A percentile compares a stretch with the other conserved stretches of the same genome.
Evolutionary conservation across 2,888 invertebrate genomes (phyloP).

Genomic region (Chloromyia formosa): DNA sequence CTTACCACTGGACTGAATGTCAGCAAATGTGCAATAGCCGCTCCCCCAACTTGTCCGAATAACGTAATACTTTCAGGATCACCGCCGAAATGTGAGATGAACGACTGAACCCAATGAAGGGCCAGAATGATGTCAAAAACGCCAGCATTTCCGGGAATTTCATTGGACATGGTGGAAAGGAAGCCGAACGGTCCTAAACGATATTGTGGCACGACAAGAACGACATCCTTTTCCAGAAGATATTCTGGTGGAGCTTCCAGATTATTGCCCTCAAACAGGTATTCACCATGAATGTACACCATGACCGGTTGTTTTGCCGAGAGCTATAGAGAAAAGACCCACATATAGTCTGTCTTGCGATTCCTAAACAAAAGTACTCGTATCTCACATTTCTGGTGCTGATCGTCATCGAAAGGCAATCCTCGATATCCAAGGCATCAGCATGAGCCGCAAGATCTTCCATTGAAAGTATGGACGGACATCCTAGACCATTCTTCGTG

Average conservation of each 20-base stretch:
- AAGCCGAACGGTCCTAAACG: slow-evolving; percentile 67
- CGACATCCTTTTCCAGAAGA: slow-evolving; percentile 64
- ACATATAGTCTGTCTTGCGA: no score
- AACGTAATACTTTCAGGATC: slow-evolving; percentile 65
- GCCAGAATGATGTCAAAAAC: slow-evolving; percentile 66
- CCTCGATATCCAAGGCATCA: slow-evolving; percentile 57
- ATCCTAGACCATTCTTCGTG: slow-evolving; percentile 58
- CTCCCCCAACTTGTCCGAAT: slow-evolving; percentile 68
- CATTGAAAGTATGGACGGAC: slow-evolving; percentile 57
- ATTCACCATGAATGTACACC: slow-evolving; percentile 64
- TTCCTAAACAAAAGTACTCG: no score
- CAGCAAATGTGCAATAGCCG: slow-evolving; percentile 64
- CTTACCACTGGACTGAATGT: slow-evolving; percentile 62
- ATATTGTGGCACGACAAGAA: slow-evolving; percentile 66
- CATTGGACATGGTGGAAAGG: slow-evolving; percentile 65
- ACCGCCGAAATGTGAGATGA: slow-evolving; percentile 67
- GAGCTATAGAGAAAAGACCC: not conserved
- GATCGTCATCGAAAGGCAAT: slow-evolving; percentile 60
- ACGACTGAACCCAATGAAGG: slow-evolving; percentile 65
- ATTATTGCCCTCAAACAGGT: slow-evolving; percentile 61
- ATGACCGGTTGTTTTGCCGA: slow-evolving; percentile 59
- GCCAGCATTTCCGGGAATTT: slow-evolving; percentile 68
- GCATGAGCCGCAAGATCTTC: slow-evolving; percentile 8
- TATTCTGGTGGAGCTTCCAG: slow-evolving; percentile 62
- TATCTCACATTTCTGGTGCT: slow-evolving; percentile 57